These are phyloP conservation scores for Octopus bimaculoides DNA, from an alignment of 1,140 invertebrate genomes.

Conservation along the genomic window DNA sequence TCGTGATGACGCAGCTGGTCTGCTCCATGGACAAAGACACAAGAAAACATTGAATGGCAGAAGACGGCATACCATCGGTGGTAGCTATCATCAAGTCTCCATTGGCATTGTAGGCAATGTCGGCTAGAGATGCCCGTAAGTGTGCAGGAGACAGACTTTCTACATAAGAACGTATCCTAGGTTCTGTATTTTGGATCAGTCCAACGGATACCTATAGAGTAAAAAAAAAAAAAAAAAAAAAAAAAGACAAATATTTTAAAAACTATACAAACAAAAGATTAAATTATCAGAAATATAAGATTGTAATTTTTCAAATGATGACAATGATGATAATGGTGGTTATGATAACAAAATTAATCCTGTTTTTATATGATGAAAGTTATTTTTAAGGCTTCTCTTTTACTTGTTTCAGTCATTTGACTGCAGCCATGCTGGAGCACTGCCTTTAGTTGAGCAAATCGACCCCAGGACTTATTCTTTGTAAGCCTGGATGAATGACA, in stretches of 20 bases:
- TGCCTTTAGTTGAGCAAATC: no score
- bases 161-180: slow-evolving; percentile 29
- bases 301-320: no score
- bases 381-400: no score
- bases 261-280: no score
- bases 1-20: slow-evolving; percentile 60
- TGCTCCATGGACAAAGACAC: slow-evolving; percentile 64
- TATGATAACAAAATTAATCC: no score
- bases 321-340: no score
- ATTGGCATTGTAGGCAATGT: slow-evolving; percentile 61
- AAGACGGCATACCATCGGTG: slow-evolving; percentile 66
- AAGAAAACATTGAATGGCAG: slow-evolving; percentile 74
- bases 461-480: no score
- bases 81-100: slow-evolving; percentile 79
- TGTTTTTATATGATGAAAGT: no score
- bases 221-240: slow-evolving; percentile 14
- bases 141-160: slow-evolving; percentile 74
- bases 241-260: not conserved
- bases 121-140: slow-evolving; percentile 72
- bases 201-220: slow-evolving; percentile 36
- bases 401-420: no score
- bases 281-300: no score
- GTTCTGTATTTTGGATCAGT: slow-evolving; percentile 31
- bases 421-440: no score
- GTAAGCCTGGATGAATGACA: no score